Base-by-base conservation (phyloP, 2,797 vertebrate genomes). In the Echeneis naucrates region DNA sequence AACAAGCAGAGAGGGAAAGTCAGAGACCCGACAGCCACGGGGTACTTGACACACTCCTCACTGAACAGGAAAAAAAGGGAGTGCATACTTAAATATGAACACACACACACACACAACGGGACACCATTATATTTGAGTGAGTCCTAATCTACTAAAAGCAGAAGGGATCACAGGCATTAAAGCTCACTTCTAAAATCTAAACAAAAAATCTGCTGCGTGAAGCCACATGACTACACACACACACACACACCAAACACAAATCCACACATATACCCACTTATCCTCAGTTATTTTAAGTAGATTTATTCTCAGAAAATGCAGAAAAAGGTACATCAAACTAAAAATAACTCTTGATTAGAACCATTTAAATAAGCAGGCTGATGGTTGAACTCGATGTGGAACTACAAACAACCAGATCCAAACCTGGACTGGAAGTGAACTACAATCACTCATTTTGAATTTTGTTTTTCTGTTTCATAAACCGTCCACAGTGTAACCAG, bases 81-180 rank as follows among this genome's bases (percentile, higher is more conserved):
- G 74, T 12, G 65, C 59, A 77, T 51, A 56, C 53, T 63, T 23
- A 33, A 51, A 71, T 16, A 68, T 32, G 33, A 54, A 69, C 19
- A 35, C 38, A 70, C 56, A 35, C 24, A 51, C 56, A 19, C 66
- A 27, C 48, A 38, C 54, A 68, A 80, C 0, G 17, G 71, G 67
- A 59, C 67, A 82, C 68, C 73, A 85, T 81, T 86, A 88, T 51
- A 83, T 88, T 75, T 86, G 71, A 83, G 76, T 82, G 78, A 87
- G 73, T 74, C 60, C 57, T 90, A 88, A 90, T 90, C 89, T 89
- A 73, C 83, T 88, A 86, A 89, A 84, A 89, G 82, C 83, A 72
- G 72, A 79, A 68, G 72, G 85, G 83, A 89, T 87, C 82, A 84
- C 55, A 26, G 73, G 78, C 72, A 78, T 88, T 83, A 89, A 77